Conservation (phyloP, 2,797 vertebrate genomes). For the Tadarida brasiliensis region DNA sequence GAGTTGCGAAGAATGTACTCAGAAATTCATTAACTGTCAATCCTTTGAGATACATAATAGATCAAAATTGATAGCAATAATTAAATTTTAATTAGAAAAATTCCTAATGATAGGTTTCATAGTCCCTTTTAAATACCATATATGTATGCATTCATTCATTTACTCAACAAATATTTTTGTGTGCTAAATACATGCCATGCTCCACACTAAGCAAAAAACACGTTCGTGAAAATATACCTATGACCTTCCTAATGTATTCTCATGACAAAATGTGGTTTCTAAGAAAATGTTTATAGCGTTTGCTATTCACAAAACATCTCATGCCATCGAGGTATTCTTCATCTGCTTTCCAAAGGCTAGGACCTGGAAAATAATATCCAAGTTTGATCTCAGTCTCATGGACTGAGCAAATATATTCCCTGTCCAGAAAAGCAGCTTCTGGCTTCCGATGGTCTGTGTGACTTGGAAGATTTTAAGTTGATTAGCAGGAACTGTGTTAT, state of each 20-base stretch:
- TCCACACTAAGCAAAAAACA: constrained; percentile 32
- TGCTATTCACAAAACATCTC: constrained; percentile 53
- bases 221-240: constrained; percentile 57
- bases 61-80: constrained; percentile 79
- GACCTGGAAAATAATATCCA: constrained; percentile 72
- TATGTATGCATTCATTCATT: constrained; percentile 13
- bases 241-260: constrained; percentile 41
- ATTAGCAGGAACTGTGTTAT: constrained; percentile 78
- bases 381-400: constrained; percentile 68
- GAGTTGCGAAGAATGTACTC: constrained; percentile 68
- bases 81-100: constrained; percentile 77
- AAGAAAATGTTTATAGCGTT: constrained; percentile 63
- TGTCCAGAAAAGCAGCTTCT: constrained; percentile 72
- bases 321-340: constrained; percentile 43
- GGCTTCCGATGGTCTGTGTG: constrained; percentile 76
- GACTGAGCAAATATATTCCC: constrained; percentile 64
- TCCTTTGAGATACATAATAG: constrained; percentile 72
- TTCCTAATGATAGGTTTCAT: constrained; percentile 56
- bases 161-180: constrained; percentile 60
- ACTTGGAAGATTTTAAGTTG: constrained; percentile 80
- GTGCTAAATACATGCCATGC: constrained; percentile 27
- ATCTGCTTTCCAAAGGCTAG: constrained; percentile 62
- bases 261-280: constrained; percentile 56
- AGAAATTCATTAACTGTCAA: constrained; percentile 77
- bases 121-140: constrained; percentile 56